Percentiles rank a stretch among this genome's conserved stretches.
Conservation (phyloP, 2,113 vertebrate species). For the Myotis yumanensis region DNA sequence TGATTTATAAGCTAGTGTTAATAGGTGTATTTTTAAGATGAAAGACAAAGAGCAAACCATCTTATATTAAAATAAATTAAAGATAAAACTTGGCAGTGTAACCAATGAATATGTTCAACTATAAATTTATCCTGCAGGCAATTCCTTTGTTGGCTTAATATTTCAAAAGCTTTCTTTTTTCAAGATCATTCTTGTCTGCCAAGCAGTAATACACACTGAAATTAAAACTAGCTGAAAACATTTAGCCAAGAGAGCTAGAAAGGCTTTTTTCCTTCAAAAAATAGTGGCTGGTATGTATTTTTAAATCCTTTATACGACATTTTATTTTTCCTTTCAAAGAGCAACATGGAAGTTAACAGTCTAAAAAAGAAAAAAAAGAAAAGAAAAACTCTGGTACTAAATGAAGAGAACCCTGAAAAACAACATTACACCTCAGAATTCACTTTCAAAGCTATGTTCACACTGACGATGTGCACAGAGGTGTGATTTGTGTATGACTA, state of each 20-base stretch:
- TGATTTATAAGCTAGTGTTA: constrained; percentile 55
- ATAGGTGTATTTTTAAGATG: constrained; percentile 58
- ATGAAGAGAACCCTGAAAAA: constrained; percentile 12
- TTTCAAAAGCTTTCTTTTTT: constrained; percentile 70
- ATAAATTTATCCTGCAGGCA: constrained; percentile 60
- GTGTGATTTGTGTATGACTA: constrained; percentile 1
- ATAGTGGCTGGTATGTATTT: background rate
- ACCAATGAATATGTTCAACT: constrained; percentile 42
- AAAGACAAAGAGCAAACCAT: constrained; percentile 53
- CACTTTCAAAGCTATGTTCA: background rate
- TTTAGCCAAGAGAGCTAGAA: constrained; percentile 55
- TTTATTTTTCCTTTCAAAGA: constrained; percentile 57
- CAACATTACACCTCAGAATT: background rate
- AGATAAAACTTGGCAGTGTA: constrained; percentile 60
- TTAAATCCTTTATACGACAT: constrained; percentile 1
- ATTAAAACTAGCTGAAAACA: constrained; percentile 38
- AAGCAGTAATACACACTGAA: constrained; percentile 31
- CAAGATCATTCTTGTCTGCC: constrained; percentile 46
- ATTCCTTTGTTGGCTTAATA: constrained; percentile 49
- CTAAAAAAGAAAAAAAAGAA: constrained; percentile 29
- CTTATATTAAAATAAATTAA: constrained; percentile 62
- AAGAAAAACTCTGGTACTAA: constrained; percentile 21
- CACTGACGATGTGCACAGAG: background rate
- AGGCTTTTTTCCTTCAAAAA: constrained; percentile 31
- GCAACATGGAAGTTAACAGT: constrained; percentile 24